Evolutionary conservation across 2,888 invertebrate genomes (phyloP).

Genomic region (Drosophila cyrtoloma): DNA sequence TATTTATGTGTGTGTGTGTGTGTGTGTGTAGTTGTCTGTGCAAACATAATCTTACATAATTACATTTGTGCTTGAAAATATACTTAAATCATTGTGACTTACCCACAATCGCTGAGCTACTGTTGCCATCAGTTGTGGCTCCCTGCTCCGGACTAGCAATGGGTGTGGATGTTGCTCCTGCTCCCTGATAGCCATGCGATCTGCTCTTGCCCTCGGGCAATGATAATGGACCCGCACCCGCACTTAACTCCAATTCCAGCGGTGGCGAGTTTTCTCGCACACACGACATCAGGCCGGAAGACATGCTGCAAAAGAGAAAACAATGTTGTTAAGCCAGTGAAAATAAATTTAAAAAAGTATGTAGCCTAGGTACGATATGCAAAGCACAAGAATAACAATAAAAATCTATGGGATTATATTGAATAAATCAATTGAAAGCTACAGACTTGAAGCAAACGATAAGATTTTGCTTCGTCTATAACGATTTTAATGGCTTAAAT

Average conservation of each 20-base stretch:
- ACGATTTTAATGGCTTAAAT: background rate
- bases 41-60: conserved; percentile 31
- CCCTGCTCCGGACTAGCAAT: conserved; percentile 49
- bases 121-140: conserved; percentile 49
- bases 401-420: background rate
- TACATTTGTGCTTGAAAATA: conserved; percentile 18
- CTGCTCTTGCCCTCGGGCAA: conserved; percentile 72
- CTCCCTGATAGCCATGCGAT: conserved; percentile 53
- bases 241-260: conserved; percentile 80
- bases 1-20: conserved; percentile 1
- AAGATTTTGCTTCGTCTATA: background rate
- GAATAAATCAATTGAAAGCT: background rate
- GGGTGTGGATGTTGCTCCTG: conserved; percentile 74
- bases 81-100: conserved; percentile 40
- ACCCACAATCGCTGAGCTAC: conserved; percentile 68
- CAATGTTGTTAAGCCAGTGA: background rate
- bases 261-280: conserved; percentile 85
- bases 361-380: background rate
- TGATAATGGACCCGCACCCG: conserved; percentile 79
- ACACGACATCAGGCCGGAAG: conserved; percentile 85
- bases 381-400: background rate
- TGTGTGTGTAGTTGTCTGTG: background rate
- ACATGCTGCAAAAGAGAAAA: conserved; percentile 80
- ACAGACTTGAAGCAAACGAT: background rate
- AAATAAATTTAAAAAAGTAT: background rate